Conservation (phyloP, 2,888 invertebrate species). For the Protonemura montana region DNA sequence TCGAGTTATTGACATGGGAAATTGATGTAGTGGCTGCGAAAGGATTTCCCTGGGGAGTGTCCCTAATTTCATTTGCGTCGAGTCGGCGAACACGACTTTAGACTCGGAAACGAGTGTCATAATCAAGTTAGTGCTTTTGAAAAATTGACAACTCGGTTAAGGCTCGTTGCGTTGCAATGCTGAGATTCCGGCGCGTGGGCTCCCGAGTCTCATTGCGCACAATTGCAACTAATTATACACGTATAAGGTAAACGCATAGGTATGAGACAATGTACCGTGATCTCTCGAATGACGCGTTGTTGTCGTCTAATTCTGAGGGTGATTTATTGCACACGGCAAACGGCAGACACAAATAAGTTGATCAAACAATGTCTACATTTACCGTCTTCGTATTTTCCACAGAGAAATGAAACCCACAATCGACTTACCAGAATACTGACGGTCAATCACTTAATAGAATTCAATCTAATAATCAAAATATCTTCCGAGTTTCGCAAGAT, state of each 20-base stretch:
- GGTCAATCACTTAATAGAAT: background rate
- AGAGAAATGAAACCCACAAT: background rate
- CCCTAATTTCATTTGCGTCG: slow-evolving; percentile 12
- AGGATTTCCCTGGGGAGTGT: background rate
- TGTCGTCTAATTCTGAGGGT: background rate
- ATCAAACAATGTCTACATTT: background rate
- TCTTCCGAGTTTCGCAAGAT: background rate
- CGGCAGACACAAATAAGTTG: too few species aligned
- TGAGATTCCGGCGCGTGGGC: background rate
- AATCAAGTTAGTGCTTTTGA: background rate
- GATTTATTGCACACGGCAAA: background rate
- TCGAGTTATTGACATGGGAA: background rate
- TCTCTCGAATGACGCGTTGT: background rate
- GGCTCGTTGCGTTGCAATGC: background rate
- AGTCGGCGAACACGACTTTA: background rate
- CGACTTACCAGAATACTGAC: background rate
- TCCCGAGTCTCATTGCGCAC: too few species aligned
- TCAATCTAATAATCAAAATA: background rate
- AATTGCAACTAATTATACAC: too few species aligned
- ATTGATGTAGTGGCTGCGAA: slow-evolving; percentile 2
- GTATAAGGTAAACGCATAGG: too few species aligned
- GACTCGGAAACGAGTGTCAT: background rate
- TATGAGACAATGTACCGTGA: too few species aligned
- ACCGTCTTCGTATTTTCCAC: background rate
- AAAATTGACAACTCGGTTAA: background rate